Evolutionary conservation across 2,888 invertebrate genomes (phyloP).

Genomic region (Harpagoxenus sublaevis): DNA sequence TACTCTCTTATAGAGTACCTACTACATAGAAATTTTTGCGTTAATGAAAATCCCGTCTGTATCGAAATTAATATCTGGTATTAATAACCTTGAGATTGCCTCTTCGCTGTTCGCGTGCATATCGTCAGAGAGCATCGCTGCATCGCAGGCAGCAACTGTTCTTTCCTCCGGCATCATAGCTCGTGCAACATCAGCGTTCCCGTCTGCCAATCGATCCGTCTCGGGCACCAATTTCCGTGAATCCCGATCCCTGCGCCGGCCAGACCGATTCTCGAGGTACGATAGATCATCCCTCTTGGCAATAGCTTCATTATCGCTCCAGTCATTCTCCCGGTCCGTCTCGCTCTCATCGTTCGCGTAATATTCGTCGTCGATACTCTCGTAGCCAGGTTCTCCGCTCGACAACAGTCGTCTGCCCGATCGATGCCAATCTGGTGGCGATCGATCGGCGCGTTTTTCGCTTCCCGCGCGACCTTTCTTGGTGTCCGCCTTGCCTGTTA

Average conservation of each 20-base stretch:
- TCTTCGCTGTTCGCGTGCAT: not conserved
- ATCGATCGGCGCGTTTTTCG: slow-evolving; percentile 3
- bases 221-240: slow-evolving; percentile 23
- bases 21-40: not conserved
- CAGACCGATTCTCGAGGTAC: not conserved
- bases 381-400: not conserved
- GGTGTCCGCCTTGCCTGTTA: not conserved
- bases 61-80: slow-evolving; percentile 10
- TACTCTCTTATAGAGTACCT: not conserved
- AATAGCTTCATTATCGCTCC: slow-evolving; percentile 40
- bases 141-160: not conserved
- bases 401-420: slow-evolving; percentile 29
- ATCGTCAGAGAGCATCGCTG: not conserved
- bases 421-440: not conserved
- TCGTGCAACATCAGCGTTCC: not conserved
- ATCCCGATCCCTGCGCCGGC: slow-evolving; percentile 4
- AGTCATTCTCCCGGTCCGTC: not conserved
- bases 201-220: not conserved
- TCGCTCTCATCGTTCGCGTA: slow-evolving; percentile 35
- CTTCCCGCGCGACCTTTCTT: not conserved
- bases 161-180: not conserved
- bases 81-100: slow-evolving; percentile 21
- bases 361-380: slow-evolving; percentile 16
- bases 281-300: slow-evolving; percentile 33
- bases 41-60: not conserved